Evolutionary conservation across 2,797 vertebrate genomes (phyloP), one percentile per base, ranked within the genome.

Genomic region (Hybognathus amarus): DNA sequence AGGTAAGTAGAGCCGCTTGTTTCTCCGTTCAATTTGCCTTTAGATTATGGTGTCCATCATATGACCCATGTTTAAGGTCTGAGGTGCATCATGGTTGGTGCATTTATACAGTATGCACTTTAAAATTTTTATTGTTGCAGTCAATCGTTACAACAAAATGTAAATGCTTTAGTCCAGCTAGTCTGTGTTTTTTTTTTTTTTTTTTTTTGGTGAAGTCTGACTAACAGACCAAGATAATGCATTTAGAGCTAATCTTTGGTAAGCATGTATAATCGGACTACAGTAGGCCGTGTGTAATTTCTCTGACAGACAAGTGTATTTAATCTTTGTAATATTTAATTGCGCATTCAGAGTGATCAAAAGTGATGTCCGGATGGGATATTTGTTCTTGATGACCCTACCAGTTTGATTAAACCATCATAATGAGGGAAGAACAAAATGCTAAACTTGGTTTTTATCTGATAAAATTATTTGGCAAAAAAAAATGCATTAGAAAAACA

Each of bases 1-100:
- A 33, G 79, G 54, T 63, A 61, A 71, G 27, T 42, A 33, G 0
- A 33, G 2, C 33, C n/a, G 27, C 12, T 45, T 63, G 40, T 33
- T 63, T 47, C 8, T 63, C 1, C 10, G 7, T 74, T 80, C 24
- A 50, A 13, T 81, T 73, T 81, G 54, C 40, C 18, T 73, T 74
- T 13, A 20, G 22, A 38, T 74, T 20, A 52, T 81, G 42, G 27
- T 52, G 27, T 66, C 27, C 20, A 30, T 64, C 47, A 4, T 66
- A 82, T 82, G 17, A 76, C 7, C 12, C 47, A 82, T 40, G 22
- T 40, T 68, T 79, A n/a, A n/a, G n/a, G n/a, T n/a, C n/a, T n/a
- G 20, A 68, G 47, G 27, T 38, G 30, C 45, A 36, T 38, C 42
- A 17, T 12, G 47, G 12, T 54, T 54, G 22, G 27, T 73, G 45